Evolutionary conservation across 23 tunicate species (phyloP).

Genomic region (Clavelina lepadiformis): DNA sequence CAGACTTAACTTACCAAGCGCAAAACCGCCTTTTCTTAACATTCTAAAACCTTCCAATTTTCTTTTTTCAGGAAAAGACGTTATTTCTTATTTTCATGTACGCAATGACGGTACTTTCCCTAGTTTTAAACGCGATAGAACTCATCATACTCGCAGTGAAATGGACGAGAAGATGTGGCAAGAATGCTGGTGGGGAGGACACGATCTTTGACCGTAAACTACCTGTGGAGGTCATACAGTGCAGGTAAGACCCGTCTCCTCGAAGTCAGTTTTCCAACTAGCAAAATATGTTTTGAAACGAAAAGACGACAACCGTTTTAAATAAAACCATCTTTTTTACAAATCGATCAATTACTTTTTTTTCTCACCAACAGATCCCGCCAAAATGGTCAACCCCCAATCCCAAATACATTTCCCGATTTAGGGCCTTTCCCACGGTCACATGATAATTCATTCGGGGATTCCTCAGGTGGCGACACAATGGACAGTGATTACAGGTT

Average conservation of each 20-base stretch:
- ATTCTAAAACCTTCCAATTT: too few relatives aligned
- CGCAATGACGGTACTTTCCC: constrained; percentile 33
- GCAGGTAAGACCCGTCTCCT: too few relatives aligned
- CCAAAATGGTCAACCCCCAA: too few relatives aligned
- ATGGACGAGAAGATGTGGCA: neutral
- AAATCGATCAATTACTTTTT: too few relatives aligned
- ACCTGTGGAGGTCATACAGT: neutral
- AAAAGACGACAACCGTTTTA: too few relatives aligned
- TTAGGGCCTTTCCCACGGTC: constrained; percentile 71
- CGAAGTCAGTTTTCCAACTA: too few relatives aligned
- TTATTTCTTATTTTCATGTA: constrained; percentile 55
- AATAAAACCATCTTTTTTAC: too few relatives aligned
- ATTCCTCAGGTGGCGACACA: constrained; percentile 15
- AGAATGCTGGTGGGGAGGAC: neutral
- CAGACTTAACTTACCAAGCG: too few relatives aligned
- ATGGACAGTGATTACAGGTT: constrained; percentile 80
- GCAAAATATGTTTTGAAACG: too few relatives aligned
- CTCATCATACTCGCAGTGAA: constrained; percentile 5
- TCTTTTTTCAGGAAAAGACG: constrained; percentile 57
- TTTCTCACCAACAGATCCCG: too few relatives aligned
- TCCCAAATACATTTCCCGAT: constrained; percentile 43
- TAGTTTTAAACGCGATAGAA: constrained; percentile 34
- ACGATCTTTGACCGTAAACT: neutral
- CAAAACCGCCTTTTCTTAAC: too few relatives aligned
- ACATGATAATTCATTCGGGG: constrained; percentile 45